Evolutionary conservation across 2,797 vertebrate genomes (phyloP).

Genomic region (Xerus rutilus): DNA sequence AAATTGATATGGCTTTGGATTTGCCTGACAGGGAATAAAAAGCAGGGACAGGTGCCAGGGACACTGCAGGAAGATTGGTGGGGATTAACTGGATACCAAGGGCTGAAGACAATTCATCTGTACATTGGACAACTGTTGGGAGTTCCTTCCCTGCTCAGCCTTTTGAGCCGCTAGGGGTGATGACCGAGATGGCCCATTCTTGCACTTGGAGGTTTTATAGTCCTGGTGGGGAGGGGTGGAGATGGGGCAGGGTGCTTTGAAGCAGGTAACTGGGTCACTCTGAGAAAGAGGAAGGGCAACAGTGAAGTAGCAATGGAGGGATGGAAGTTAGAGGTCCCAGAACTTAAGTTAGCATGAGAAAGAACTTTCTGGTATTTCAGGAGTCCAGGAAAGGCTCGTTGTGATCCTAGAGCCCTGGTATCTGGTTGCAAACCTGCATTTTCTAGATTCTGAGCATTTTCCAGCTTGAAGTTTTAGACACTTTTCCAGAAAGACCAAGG

Average conservation of each 20-base stretch:
- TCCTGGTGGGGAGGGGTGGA: not conserved
- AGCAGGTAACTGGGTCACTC: not conserved
- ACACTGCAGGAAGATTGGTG: not conserved
- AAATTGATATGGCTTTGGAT: not conserved
- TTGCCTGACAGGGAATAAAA: conserved; percentile 53
- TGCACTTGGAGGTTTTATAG: not conserved
- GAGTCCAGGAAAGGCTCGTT: not conserved
- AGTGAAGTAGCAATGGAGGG: not conserved
- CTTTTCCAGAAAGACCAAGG: conserved; percentile 57
- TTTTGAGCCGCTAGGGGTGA: not conserved
- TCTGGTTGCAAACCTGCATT: conserved; percentile 10
- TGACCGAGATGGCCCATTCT: not conserved
- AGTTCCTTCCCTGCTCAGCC: not conserved
- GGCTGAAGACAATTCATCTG: conserved; percentile 3
- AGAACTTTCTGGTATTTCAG: not conserved
- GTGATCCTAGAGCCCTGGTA: not conserved
- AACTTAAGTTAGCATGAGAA: not conserved
- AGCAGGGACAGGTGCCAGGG: conserved; percentile 50
- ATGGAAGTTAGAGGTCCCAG: not conserved
- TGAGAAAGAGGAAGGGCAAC: not conserved
- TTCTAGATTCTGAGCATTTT: conserved; percentile 54
- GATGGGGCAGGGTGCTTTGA: not conserved
- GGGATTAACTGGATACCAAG: conserved; percentile 30
- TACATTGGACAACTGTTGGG: conserved; percentile 36
- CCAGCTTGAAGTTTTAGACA: conserved; percentile 46